Conservation (phyloP, 2,113 vertebrate species). For the Centropus bengalensis region DNA sequence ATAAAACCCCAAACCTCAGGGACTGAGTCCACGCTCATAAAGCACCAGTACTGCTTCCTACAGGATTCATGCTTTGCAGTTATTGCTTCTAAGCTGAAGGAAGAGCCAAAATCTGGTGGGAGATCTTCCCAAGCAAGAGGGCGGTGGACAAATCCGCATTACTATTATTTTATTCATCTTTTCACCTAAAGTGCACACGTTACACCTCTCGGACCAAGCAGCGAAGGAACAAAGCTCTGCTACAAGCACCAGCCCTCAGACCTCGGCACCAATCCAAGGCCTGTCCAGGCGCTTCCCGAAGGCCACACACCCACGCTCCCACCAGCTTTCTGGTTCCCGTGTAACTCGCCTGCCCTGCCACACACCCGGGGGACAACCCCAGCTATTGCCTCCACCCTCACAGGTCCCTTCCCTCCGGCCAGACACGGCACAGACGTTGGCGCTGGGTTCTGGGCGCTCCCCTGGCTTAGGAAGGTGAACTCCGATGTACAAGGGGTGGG, state of each 20-base stretch:
- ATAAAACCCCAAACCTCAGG: neutral
- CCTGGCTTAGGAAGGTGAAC: neutral
- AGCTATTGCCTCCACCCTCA: neutral
- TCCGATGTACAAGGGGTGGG: neutral
- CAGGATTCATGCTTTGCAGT: neutral
- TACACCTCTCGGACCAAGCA: neutral
- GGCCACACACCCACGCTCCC: neutral
- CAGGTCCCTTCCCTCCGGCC: neutral
- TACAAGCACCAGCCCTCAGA: neutral
- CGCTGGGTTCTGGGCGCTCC: neutral
- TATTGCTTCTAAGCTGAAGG: neutral
- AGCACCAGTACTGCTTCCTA: neutral
- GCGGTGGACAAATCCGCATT: fast-evolving
- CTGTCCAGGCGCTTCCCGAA: neutral
- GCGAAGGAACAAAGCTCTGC: neutral
- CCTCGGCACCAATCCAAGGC: neutral
- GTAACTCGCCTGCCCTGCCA: neutral
- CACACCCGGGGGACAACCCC: neutral
- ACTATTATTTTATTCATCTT: neutral
- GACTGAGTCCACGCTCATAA: neutral
- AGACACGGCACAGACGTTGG: neutral
- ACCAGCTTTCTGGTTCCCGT: neutral
- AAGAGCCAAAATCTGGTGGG: neutral
- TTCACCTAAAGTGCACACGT: fast-evolving
- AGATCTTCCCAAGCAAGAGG: neutral